Evolutionary conservation across 2,113 vertebrate genomes (phyloP), one percentile per base, ranked within the genome.

Genomic region (Andinoacara biseriatus): DNA sequence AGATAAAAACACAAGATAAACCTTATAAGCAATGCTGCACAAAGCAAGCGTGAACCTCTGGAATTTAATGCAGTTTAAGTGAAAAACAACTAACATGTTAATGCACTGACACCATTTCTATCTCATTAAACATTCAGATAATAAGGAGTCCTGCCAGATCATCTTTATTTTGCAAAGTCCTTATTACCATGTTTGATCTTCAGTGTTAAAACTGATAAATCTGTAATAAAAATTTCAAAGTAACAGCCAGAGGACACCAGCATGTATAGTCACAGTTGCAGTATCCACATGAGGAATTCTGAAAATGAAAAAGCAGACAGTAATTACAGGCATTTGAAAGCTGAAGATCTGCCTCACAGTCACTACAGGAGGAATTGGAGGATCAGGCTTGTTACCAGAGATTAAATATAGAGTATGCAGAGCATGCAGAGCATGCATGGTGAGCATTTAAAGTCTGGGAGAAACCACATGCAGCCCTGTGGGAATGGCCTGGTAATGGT

Each of bases 1-100:
- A 87, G 86, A 89, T 90, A 82, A 90, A 81, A 46, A 17, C 3
- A 10, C 13, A 43, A 81, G 82, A 85, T 89, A 87, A 82, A 76
- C 74, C 31, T 10, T 15, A 8, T 74, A 81, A 58, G 10, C 77
- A 86, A 22, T 82, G 85, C 88, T 74, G 75, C 88, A 63, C 81
- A 49, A 7, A 26, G 22, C 38, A n/a, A 58, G 33, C 9, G 31
- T 24, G 9, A 7, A n/a, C 1, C 26, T 58, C 10, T 15, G 60
- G 1, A 35, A 59, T 62, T 24, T 1, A 2, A 20, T 61, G 33
- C 18, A 3, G n/a, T 14, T 58, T 5, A 13, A 3, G 22, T 14
- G 3, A 40, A 52, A 43, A 10, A 5, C 62, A 13, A 14, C 59
- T 20, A 40, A n/a, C 1, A 54, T 10, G 56, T 61, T 15, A 75